phyloP scores from a whole-genome alignment of 2,113 vertebrate species.

The Typhlomys cinereus region DNA sequence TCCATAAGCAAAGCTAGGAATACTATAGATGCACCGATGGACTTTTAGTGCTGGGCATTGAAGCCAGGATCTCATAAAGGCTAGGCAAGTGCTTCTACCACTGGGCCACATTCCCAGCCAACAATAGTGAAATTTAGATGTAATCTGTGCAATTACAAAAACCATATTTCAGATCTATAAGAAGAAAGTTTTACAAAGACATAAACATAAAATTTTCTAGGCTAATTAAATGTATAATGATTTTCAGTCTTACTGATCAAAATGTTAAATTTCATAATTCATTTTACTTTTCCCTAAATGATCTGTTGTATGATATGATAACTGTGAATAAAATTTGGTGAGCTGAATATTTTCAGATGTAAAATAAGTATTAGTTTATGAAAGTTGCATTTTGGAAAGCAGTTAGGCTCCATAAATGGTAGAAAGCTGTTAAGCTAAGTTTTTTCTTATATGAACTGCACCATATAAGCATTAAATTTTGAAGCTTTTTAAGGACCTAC shows the following conservation, averaged over 20 bases:
- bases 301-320: constrained; percentile 18
- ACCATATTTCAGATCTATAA: not conserved
- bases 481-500: not conserved
- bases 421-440: not conserved
- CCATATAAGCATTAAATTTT: not conserved
- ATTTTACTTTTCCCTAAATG: not conserved
- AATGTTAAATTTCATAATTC: constrained; percentile 46
- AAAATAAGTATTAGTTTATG: not conserved
- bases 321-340: constrained; percentile 23
- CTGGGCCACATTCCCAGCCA: not conserved
- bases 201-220: not conserved
- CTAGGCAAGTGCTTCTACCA: not conserved
- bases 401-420: not conserved
- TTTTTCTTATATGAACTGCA: not conserved
- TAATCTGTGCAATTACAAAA: not conserved
- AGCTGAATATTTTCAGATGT: constrained; percentile 5
- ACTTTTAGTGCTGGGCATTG: too few relatives aligned
- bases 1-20: not conserved
- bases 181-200: not conserved
- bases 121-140: not conserved
- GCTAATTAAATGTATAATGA: not conserved
- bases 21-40: not conserved
- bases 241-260: not conserved
- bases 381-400: constrained; percentile 17
- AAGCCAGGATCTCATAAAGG: not conserved